Evolutionary conservation across 2,113 vertebrate species (phyloP), one percentile per base, ranked within the genome.

Genomic region (Ammodytes dubius): DNA sequence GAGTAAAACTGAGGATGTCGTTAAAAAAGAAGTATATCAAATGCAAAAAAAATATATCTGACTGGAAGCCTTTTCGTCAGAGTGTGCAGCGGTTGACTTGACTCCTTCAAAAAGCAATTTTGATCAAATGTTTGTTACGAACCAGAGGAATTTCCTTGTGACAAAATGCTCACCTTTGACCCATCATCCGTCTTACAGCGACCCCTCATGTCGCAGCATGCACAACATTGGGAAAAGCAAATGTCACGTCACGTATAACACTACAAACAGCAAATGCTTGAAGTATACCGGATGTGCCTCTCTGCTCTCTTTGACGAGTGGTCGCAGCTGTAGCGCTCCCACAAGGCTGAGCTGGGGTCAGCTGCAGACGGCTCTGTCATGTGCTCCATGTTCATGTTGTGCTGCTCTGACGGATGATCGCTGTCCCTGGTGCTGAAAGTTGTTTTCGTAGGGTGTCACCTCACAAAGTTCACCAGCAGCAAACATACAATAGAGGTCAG

Each of bases 351-450:
- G 6, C n/a, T 0, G 52, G 52, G 57, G 61, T 79, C 85, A 49
- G 76, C n/a, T 14, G 1, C 64, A 65, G 64, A 43, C 8, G 7
- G 49, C 80, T 57, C 54, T 17, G 40, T 75, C 67, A 79, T 45
- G 70, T 79, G 79, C 61, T 60, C 61, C 42, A 60, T 11, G 49
- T 14, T 73, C 63, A 15, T 50, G 45, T 63, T 45, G 60, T 8
- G 52, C 40, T 15, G 14, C 54, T 60, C 37, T 39, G 60, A 47
- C 67, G 73, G 68, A 58, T 39, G 70, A 58, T 54, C 17, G 0
- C 70, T 54, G 68, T 67, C 47, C 0, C 8, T 35, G 15, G 52
- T 56, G 3, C 47, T 74, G 60, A 61, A 49, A 37, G 14, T 12
- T 0, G 65, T 70, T 54, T 1, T 10, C 19, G 6, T 42, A 27